These are phyloP conservation scores for Samia ricini DNA, from an alignment of 1,140 invertebrate genomes.

Conservation along the genomic window DNA sequence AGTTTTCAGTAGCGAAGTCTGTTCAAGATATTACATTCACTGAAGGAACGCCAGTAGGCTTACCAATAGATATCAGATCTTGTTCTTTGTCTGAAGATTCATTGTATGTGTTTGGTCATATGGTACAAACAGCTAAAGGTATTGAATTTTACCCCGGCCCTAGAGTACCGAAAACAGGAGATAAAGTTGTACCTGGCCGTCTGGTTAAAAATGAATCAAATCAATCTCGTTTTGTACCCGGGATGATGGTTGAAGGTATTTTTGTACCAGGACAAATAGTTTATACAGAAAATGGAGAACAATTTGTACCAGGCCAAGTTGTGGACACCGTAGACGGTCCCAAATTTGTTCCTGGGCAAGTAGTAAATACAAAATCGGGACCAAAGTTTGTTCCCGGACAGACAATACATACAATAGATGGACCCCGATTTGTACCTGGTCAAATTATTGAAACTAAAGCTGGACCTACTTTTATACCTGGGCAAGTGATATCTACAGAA, in stretches of 20 bases:
- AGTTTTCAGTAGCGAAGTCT: conserved; percentile 80
- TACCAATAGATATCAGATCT: conserved; percentile 80
- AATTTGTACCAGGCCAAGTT: conserved; percentile 86
- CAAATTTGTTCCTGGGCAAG: conserved; percentile 85
- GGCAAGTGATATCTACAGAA: conserved; percentile 85
- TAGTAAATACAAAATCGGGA: conserved; percentile 83
- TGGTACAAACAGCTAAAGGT: conserved; percentile 82
- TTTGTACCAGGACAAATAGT: conserved; percentile 86
- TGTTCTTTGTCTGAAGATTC: conserved; percentile 75
- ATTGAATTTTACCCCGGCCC: conserved; percentile 85
- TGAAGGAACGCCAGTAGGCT: conserved; percentile 75
- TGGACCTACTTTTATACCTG: conserved; percentile 85
- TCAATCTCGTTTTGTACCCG: conserved; percentile 83
- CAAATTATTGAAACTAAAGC: conserved; percentile 85
- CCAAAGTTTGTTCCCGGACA: conserved; percentile 85
- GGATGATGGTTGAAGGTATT: conserved; percentile 82
- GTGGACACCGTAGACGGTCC: conserved; percentile 82
- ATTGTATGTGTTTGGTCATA: conserved; percentile 82
- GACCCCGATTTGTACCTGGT: conserved; percentile 83
- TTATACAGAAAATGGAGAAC: conserved; percentile 83
- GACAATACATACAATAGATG: conserved; percentile 83
- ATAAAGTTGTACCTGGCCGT: conserved; percentile 83
- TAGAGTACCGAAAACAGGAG: conserved; percentile 64
- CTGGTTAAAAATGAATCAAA: conserved; percentile 80
- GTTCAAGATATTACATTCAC: conserved; percentile 78